Base-by-base conservation (phyloP, 2,113 vertebrate species). In the Embiotoca jacksoni region DNA sequence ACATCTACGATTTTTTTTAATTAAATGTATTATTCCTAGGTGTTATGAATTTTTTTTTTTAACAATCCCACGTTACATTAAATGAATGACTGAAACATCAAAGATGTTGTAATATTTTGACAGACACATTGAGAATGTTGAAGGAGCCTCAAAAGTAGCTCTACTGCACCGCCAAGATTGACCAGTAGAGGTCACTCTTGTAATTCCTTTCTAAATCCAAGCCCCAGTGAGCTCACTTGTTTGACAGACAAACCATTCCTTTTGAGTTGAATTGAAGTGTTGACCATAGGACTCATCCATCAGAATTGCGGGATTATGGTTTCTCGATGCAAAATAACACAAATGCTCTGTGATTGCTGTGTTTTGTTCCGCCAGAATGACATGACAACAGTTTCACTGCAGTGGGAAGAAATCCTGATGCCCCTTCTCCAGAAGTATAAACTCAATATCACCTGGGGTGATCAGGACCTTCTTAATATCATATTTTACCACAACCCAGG, bases 401-500 rank as follows among this genome's bases (percentile, higher is more conserved):
- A 80, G 3, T 99, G 98, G 98, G 94, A 94, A 78, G 97, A 99
- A 83, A 94, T 99, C 57, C 94, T 99, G 79, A 96, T 98, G 96
- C 97, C 98, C 0, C 79, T 99, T 59, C 92, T 99, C 63, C 97
- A 97, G 88, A 99, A 99, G 83, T 99, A 99, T 87, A 99, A 98
- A 85, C 92, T 99, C 32, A 99, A 99, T 83, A 99, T 99, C 90
- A 99, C 97, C 0, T 99, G 98, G 98, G 97, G 98, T 13, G 98
- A 99, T 92, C 98, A 99, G 84, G 98, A 99, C 90, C 95, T 99
- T 14, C 92, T 99, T 54, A 99, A 99, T 85, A 98, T 99, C 68
- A 96, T 99, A 88, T 99, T 99, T 93, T 95, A 96, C 90, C 94
- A 99, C 80, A 99, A 99, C 87, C 96, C 97, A 96, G 98, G 98